These are phyloP conservation scores for Willowsia nigromaculata DNA, from an alignment of 2,888 invertebrate species.

Conservation along the genomic window DNA sequence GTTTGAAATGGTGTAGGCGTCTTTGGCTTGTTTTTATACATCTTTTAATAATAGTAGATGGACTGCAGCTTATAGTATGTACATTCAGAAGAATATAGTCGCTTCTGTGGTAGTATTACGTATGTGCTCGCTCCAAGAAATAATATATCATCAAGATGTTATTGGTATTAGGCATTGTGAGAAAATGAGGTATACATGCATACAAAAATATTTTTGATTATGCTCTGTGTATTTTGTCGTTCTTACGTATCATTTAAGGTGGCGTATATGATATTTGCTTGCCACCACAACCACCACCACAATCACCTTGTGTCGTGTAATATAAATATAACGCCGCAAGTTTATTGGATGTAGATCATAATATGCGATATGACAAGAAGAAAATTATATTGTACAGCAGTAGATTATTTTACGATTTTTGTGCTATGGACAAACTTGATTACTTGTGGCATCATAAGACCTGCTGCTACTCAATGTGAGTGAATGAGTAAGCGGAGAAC, in stretches of 20 bases:
- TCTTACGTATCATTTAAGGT: too few relatives aligned
- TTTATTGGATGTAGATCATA: neutral
- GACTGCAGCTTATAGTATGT: too few relatives aligned
- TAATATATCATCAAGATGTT: neutral
- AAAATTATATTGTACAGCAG: neutral
- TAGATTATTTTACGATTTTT: neutral
- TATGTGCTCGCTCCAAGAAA: neutral
- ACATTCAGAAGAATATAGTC: too few relatives aligned
- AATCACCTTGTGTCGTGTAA: neutral
- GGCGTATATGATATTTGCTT: neutral
- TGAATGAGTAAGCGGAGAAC: too few relatives aligned
- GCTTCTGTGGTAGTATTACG: neutral
- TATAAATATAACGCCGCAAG: too few relatives aligned
- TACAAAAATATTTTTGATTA: too few relatives aligned
- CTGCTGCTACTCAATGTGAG: too few relatives aligned
- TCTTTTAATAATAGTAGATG: neutral
- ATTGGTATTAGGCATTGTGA: neutral
- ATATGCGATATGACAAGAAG: neutral
- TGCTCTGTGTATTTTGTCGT: too few relatives aligned
- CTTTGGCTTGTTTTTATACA: conserved; percentile 49
- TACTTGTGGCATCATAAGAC: too few relatives aligned
- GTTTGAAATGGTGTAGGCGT: conserved; percentile 77
- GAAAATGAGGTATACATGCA: too few relatives aligned
- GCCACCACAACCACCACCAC: neutral
- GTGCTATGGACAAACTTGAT: too few relatives aligned